Base-by-base conservation (phyloP, 2,113 vertebrate genomes). In the Serinus canaria region DNA sequence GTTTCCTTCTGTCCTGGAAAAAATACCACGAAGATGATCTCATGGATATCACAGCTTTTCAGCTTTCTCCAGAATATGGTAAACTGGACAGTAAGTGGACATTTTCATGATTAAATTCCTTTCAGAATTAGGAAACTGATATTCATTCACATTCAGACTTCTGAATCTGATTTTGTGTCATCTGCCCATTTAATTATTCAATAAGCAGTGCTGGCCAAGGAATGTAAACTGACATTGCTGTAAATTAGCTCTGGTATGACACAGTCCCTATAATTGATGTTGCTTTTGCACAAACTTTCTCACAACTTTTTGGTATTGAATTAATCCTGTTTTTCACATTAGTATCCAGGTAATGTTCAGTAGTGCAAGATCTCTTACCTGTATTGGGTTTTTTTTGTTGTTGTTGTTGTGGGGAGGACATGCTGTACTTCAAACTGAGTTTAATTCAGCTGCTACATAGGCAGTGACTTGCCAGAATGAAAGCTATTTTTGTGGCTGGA, bases 181-280 rank as follows among this genome's bases (percentile, higher is more conserved):
- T 64, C 41, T 81, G 59, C 68, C 59, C 80, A 20, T 83, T 95
- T 91, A 95, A 90, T 56, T 95, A 95, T 83, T 95, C 92, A 96
- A 68, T 69, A 41, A 92, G 39, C 44, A 90, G 31, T 39, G 59
- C 39, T 53, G 43, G 35, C 89, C 76, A 91, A 88, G 41, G 74
- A 96, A 92, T 73, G 69, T 55, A 35, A 88, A 94, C 73, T 56
- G 64, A 44, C 75, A 87, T 77, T 69, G 46, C 49, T 91, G 15
- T 64, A 70, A 95, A 94, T 83, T 66, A 80, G 47, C 69, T 89
- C 39, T 60, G 59, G 33, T 67, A 70, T 76, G n/a, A 96, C 24
- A 52, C 5, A 4, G 25, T 72, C 50, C 53, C 62, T 60, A 33
- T 75, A 87, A 81, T 2, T 49, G 50, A 58, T 56, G 58, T 14